Conservation (phyloP, 2,888 invertebrate genomes). For the Parasteatoda lunata region DNA sequence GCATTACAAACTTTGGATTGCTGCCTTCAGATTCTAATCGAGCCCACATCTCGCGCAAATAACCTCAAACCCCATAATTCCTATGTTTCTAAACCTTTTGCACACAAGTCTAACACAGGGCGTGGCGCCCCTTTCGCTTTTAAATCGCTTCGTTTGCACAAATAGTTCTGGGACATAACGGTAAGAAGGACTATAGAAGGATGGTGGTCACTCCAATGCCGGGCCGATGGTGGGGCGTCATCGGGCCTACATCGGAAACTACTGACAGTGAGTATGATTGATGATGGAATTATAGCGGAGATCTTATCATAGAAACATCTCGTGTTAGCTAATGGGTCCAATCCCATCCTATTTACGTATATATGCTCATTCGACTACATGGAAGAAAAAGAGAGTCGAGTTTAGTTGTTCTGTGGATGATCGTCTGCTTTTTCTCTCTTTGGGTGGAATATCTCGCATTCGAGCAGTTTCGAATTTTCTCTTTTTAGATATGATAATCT, state of each 20-base stretch:
- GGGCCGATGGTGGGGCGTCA: neutral
- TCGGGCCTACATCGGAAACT: constrained; percentile 20
- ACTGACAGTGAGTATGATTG: constrained; percentile 57
- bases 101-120: constrained; percentile 19
- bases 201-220: neutral
- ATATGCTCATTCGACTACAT: constrained; percentile 22
- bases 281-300: constrained; percentile 53
- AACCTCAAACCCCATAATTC: neutral
- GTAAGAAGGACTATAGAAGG: constrained; percentile 10
- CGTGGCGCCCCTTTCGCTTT: constrained; percentile 21
- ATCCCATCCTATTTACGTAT: constrained; percentile 36
- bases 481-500: neutral
- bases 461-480: neutral
- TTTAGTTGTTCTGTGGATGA: constrained; percentile 11
- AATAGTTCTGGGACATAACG: constrained; percentile 29
- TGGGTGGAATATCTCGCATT: neutral
- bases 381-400: constrained; percentile 15
- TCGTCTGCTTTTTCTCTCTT: neutral
- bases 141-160: constrained; percentile 31
- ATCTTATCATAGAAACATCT: constrained; percentile 54
- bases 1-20: neutral
- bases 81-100: neutral
- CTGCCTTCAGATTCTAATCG: neutral
- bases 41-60: neutral
- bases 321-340: constrained; percentile 57